A percentile compares a stretch with the other conserved stretches of the same genome.
These are phyloP conservation scores for Leistus spinibarbis DNA, from an alignment of 2,888 invertebrate species.

Conservation along the genomic window DNA sequence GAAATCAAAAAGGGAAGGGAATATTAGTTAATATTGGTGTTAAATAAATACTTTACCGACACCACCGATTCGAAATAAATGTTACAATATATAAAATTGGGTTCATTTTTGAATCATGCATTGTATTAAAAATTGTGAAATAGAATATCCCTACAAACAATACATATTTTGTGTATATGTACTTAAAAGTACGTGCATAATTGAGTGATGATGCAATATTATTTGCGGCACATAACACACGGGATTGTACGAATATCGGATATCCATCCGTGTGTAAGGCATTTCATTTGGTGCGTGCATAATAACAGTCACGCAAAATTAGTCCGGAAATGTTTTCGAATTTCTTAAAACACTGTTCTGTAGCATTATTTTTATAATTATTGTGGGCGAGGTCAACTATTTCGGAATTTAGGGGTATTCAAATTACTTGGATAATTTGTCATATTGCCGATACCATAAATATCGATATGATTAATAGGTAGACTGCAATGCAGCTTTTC, in stretches of 20 bases:
- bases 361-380: neutral
- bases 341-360: slow-evolving; percentile 12
- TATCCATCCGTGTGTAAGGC: neutral
- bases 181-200: neutral
- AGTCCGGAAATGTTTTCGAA: slow-evolving; percentile 20
- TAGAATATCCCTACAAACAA: no score
- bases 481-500: neutral
- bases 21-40: no score
- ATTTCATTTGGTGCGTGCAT: slow-evolving; percentile 11
- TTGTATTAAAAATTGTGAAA: neutral
- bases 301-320: slow-evolving; percentile 19
- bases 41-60: no score
- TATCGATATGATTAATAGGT: neutral
- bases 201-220: neutral
- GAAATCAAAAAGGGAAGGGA: no score
- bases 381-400: neutral
- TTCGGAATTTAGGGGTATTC: neutral
- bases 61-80: no score
- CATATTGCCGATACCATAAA: neutral
- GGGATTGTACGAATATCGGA: neutral
- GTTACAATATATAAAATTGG: neutral
- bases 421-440: neutral
- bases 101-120: neutral
- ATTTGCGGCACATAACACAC: neutral
- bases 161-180: no score